phyloP scores from a whole-genome alignment of 2,797 vertebrate species.

The Lepus oiostolus region DNA sequence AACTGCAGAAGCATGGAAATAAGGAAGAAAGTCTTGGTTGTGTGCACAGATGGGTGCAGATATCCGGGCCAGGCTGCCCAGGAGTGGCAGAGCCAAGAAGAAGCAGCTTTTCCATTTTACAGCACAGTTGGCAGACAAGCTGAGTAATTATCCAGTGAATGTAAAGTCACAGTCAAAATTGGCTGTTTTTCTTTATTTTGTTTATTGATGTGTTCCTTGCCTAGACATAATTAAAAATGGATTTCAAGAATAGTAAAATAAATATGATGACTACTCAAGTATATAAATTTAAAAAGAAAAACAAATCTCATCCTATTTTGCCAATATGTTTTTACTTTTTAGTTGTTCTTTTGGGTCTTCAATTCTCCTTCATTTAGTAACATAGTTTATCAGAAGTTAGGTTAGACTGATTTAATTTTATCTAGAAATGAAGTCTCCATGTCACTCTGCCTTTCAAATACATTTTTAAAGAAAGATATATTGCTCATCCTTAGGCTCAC shows the following conservation, averaged over 20 bases:
- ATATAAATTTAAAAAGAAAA: neutral
- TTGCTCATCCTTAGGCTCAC: neutral
- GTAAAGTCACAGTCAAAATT: neutral
- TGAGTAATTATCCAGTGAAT: neutral
- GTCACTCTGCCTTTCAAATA: too few relatives aligned
- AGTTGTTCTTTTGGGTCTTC: neutral
- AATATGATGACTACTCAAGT: neutral
- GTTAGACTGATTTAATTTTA: neutral
- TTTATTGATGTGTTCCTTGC: neutral
- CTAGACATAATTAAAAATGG: neutral
- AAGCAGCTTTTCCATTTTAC: neutral
- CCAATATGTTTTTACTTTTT: neutral
- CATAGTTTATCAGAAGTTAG: neutral
- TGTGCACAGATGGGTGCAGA: neutral
- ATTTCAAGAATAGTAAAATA: conserved; percentile 12
- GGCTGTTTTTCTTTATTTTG: neutral
- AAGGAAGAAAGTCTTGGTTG: neutral
- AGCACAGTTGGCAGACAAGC: neutral
- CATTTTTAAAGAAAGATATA: neutral
- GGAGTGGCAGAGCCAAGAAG: neutral
- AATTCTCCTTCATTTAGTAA: neutral
- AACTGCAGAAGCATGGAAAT: neutral
- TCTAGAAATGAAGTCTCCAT: neutral
- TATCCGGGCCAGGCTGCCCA: neutral
- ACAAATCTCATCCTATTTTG: neutral